Conservation (phyloP, 2,113 vertebrate species). For the Microcebus ravelobensis region DNA sequence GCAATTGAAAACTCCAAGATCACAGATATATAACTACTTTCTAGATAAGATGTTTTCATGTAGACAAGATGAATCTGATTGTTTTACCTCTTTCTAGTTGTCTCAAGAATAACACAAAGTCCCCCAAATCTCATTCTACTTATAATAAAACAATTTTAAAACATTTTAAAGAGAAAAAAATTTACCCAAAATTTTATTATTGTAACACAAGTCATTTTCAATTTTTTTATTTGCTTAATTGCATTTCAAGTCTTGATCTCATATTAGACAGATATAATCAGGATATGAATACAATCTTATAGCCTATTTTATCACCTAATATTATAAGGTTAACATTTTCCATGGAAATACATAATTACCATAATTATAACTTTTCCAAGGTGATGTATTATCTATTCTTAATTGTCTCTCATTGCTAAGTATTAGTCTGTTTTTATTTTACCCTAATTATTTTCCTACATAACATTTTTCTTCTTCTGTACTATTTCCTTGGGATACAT, state of each 20-base stretch:
- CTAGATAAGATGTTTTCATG: neutral
- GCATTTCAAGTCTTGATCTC: neutral
- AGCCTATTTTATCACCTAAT: neutral
- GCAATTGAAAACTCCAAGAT: neutral
- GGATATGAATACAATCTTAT: neutral
- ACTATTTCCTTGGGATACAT: neutral
- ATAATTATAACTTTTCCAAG: neutral
- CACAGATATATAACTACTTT: neutral
- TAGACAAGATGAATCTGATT: neutral
- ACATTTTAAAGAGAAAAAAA: neutral
- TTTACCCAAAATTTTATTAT: neutral
- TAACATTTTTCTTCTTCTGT: neutral
- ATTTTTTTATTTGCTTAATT: neutral
- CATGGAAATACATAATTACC: neutral
- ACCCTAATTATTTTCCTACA: constrained; percentile 8
- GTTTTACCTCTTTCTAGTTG: neutral
- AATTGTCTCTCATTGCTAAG: neutral
- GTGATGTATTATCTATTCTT: neutral
- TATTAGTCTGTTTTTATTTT: constrained; percentile 1
- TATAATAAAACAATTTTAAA: neutral
- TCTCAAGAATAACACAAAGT: neutral
- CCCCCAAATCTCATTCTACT: neutral
- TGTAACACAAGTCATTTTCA: neutral
- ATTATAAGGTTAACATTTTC: neutral
- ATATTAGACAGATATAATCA: neutral